Conservation (phyloP, 2,888 invertebrate genomes). For the Stenichneumon culpator region DNA sequence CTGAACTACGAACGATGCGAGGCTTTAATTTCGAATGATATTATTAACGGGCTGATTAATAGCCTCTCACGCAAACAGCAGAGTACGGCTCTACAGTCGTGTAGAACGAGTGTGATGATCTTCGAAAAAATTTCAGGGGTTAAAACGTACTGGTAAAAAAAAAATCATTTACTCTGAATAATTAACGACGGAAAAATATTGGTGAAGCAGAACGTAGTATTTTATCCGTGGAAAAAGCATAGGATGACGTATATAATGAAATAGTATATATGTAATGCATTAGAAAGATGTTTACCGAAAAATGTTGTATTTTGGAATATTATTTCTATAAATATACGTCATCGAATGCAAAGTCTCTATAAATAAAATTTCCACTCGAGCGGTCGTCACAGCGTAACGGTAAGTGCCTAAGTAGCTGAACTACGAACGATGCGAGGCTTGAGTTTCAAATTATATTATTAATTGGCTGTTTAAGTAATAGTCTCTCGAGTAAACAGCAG, state of each 20-base stretch:
- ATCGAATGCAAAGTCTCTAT: too few relatives aligned
- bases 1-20: constrained; percentile 13
- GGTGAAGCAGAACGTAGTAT: too few relatives aligned
- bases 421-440: neutral
- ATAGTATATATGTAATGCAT: too few relatives aligned
- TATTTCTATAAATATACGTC: too few relatives aligned
- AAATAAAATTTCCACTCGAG: constrained; percentile 16
- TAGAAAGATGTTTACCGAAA: too few relatives aligned
- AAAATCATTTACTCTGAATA: too few relatives aligned
- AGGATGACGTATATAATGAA: too few relatives aligned
- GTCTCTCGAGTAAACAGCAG: constrained; percentile 11
- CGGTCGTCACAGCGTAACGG: constrained; percentile 3
- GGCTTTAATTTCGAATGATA: constrained; percentile 32
- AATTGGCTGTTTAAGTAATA: neutral
- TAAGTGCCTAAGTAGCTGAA: constrained; percentile 1
- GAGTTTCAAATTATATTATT: constrained; percentile 28
- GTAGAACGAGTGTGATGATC: neutral
- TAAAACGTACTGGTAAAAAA: too few relatives aligned
- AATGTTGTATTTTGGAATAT: too few relatives aligned
- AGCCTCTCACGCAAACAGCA: constrained; percentile 8
- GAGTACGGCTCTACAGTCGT: neutral
- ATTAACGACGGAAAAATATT: too few relatives aligned
- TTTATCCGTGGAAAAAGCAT: too few relatives aligned
- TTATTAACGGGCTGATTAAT: constrained; percentile 3
- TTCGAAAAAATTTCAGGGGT: too few relatives aligned